Conservation (phyloP, 2,113 vertebrate genomes). For the Mus pahari region DNA sequence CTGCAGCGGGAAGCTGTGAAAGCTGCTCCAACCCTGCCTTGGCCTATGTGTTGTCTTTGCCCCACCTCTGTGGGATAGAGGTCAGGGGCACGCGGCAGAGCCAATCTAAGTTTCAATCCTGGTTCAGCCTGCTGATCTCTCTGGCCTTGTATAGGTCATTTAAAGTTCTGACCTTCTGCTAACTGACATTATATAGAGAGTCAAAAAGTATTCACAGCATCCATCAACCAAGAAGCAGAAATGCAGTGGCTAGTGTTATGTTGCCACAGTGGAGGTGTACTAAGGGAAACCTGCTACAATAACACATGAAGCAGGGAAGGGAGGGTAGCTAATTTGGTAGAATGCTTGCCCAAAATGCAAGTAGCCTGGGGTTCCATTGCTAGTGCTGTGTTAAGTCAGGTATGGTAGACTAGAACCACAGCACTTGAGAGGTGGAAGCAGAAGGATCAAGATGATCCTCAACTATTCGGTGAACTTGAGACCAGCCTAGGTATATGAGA, state of each 20-base stretch:
- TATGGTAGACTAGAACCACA: not conserved
- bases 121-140: not conserved
- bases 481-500: not conserved
- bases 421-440: not conserved
- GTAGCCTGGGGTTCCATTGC: not conserved
- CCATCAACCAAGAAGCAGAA: not conserved
- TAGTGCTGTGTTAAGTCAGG: not conserved
- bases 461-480: not conserved
- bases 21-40: too few relatives aligned
- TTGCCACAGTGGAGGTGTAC: not conserved
- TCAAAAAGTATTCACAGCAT: slow-evolving; percentile 3
- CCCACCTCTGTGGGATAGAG: too few relatives aligned
- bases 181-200: not conserved
- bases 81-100: too few relatives aligned
- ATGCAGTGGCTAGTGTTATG: not conserved
- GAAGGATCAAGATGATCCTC: not conserved
- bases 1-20: too few relatives aligned
- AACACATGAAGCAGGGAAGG: not conserved
- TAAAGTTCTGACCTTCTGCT: not conserved
- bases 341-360: too few relatives aligned
- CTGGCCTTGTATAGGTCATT: not conserved
- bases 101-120: not conserved
- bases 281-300: not conserved
- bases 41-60: too few relatives aligned
- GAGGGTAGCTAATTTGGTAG: not conserved